Percentiles rank a stretch among this genome's conserved stretches.
phyloP scores from a whole-genome alignment of 2,888 invertebrate genomes.

The Agrotis ipsilon region DNA sequence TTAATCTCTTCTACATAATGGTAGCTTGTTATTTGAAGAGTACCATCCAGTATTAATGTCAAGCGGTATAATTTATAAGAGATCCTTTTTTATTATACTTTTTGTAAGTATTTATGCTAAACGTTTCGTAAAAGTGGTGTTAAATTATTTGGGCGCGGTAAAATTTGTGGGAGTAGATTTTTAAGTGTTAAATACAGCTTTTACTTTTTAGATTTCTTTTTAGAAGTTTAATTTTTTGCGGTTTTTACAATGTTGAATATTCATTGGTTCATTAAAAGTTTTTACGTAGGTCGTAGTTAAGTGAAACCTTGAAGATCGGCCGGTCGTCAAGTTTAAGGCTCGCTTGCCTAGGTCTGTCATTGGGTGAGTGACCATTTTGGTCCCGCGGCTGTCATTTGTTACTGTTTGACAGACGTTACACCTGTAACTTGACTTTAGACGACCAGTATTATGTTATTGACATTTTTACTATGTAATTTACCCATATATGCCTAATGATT shows the following conservation, averaged over 20 bases:
- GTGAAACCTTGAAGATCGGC: no score
- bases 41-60: constrained; percentile 35
- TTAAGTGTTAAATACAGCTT: neutral
- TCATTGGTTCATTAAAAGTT: neutral
- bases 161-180: constrained; percentile 5
- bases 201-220: neutral
- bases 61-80: constrained; percentile 42
- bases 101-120: neutral
- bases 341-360: no score
- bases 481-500: no score
- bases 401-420: no score
- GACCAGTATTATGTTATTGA: no score
- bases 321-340: no score
- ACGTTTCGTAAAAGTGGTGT: constrained; percentile 18
- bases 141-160: constrained; percentile 13
- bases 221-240: neutral
- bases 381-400: no score
- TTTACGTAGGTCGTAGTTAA: no score
- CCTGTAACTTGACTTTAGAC: no score
- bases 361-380: no score
- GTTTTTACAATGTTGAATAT: neutral
- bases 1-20: constrained; percentile 35
- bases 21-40: constrained; percentile 39
- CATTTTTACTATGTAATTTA: no score
- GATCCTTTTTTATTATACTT: constrained; percentile 5